Evolutionary conservation across 1,140 invertebrate genomes (phyloP), one percentile per base, ranked within the genome.

Genomic region (Drosophila asahinai): DNA sequence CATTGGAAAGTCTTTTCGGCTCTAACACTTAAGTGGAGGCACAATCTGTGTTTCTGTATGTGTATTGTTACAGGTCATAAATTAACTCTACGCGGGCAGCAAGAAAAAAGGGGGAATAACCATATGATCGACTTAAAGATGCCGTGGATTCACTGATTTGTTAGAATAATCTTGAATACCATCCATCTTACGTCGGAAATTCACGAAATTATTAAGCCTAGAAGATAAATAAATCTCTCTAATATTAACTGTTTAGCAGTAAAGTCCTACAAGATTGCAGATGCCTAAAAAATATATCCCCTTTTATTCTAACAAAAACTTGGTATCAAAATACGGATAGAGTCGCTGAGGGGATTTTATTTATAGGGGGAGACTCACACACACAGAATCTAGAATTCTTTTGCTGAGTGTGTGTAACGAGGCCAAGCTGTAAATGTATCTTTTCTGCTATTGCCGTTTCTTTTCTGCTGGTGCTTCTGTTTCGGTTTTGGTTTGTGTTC

Each of bases 341-440:
- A 73, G 67, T 38, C 68, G 55, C 70, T 51, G 68, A 74, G 74
- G 74, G 65, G 61, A 58, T 84, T 79, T 90, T 84, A 84, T 90
- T 89, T 90, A 90, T 87, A 52, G 73, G 68, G 62, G 47, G 40
- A 61, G 22, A 70, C 51, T 30, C 22, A 33, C 67, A 76, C 11
- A 52, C 33, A 30, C 51, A 63, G 54, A 48, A 40, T 80, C 48
- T 45, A 51, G 45, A 76, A 71, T 48, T 77, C 61, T 65, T 78
- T 78, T 27, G 57, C 61, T 47, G 48, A 64, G 52, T 60, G 74
- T 55, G 65, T 60, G 49, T 67, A 86, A 71, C 75, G 62, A 76
- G 63, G 75, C 59, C 70, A 78, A 75, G 70, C 60, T 84, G 81
- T 80, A 84, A 81, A 78, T 90, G 81, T 90, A 66, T 75, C 59